Conservation (phyloP, 2,888 invertebrate genomes). For the Serripes groenlandicus region DNA sequence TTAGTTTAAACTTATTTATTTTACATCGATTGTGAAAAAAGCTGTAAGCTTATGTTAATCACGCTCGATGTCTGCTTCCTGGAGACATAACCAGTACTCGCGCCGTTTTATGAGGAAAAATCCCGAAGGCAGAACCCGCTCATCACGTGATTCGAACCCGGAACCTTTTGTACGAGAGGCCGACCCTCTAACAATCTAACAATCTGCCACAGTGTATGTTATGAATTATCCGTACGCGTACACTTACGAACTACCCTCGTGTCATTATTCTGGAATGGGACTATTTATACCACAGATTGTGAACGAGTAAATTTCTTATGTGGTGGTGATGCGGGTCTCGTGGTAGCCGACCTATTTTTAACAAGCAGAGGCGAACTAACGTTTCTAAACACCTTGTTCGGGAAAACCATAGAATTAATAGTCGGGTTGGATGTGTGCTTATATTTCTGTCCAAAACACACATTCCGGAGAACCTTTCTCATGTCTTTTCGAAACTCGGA, state of each 20-base stretch:
- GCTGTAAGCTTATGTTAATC: too few relatives aligned
- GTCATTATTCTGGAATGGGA: not conserved
- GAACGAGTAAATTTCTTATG: slow-evolving; percentile 14
- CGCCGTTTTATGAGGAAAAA: not conserved
- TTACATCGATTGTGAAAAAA: too few relatives aligned
- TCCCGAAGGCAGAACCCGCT: too few relatives aligned
- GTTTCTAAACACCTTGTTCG: not conserved
- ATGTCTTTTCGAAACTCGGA: slow-evolving; percentile 56
- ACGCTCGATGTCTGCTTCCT: too few relatives aligned
- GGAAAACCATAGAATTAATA: not conserved
- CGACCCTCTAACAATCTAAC: not conserved
- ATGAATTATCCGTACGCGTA: not conserved
- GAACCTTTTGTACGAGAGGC: not conserved
- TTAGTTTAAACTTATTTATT: too few relatives aligned
- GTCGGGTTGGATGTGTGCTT: not conserved
- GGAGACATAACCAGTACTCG: too few relatives aligned
- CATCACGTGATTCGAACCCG: not conserved
- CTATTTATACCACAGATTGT: slow-evolving; percentile 2
- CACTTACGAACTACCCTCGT: not conserved
- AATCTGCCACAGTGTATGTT: not conserved
- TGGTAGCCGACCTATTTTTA: slow-evolving; percentile 1
- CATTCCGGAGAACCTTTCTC: slow-evolving; percentile 33
- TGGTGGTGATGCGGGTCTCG: not conserved
- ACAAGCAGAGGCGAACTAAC: not conserved
- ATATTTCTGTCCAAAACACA: slow-evolving; percentile 21